Percentiles rank a stretch among this genome's conserved stretches.
Conservation (phyloP, 2,888 invertebrate species). For the Chymomyza procnemis region DNA sequence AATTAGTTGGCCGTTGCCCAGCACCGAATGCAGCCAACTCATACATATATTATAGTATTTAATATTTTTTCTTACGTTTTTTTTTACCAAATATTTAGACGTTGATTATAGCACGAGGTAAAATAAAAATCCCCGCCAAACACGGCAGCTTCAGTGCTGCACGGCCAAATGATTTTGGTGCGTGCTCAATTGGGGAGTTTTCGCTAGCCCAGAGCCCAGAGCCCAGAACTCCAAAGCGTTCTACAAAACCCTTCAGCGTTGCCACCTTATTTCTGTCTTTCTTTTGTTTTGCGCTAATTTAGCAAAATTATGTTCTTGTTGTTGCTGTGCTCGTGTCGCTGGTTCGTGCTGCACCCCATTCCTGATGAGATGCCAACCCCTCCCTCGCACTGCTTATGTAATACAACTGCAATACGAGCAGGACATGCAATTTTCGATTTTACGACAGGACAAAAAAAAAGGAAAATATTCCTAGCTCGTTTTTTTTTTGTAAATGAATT, state of each 20-base stretch:
- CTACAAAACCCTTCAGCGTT: background rate
- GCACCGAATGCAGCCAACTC: constrained; percentile 55
- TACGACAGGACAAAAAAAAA: background rate
- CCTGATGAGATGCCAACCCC: constrained; percentile 40
- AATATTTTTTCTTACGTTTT: constrained; percentile 30
- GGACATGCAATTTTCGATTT: constrained; percentile 57
- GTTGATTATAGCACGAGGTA: constrained; percentile 55
- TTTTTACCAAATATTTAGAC: constrained; percentile 67
- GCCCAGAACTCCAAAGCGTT: background rate
- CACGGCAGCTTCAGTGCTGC: constrained; percentile 19
- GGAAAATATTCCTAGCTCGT: background rate
- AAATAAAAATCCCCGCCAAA: constrained; percentile 12
- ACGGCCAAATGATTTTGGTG: constrained; percentile 69
- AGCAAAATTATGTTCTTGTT: constrained; percentile 70
- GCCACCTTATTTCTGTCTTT: constrained; percentile 28
- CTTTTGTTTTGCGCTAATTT: constrained; percentile 75
- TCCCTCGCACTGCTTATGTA: constrained; percentile 44
- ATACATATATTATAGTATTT: constrained; percentile 33
- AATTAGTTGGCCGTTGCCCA: constrained; percentile 68
- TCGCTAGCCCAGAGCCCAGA: constrained; percentile 4
- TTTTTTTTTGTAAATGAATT: constrained; percentile 60
- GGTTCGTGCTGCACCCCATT: constrained; percentile 9
- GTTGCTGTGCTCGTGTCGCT: constrained; percentile 37
- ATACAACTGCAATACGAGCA: constrained; percentile 58
- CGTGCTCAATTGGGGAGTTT: constrained; percentile 76